Conservation (phyloP, 2,797 vertebrate genomes). For the Morelia viridis region DNA sequence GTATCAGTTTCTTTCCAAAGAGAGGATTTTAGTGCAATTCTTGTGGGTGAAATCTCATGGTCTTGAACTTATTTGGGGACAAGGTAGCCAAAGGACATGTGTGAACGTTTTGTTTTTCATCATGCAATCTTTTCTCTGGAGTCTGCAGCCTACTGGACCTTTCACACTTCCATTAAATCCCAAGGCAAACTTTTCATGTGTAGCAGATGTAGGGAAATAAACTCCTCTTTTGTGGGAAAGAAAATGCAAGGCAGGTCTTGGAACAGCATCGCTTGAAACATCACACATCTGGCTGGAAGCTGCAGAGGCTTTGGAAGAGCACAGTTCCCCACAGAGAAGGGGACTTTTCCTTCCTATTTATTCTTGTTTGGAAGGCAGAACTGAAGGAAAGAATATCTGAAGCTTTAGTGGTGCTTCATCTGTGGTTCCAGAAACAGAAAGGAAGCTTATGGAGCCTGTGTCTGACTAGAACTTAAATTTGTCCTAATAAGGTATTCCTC, state of each 20-base stretch:
- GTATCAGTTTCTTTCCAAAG: no score
- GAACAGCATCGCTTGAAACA: not conserved
- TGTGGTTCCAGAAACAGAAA: not conserved
- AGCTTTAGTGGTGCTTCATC: not conserved
- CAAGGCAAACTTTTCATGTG: not conserved
- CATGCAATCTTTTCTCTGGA: not conserved
- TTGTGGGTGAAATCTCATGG: no score
- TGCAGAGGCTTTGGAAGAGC: not conserved
- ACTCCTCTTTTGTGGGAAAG: not conserved
- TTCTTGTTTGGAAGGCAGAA: not conserved
- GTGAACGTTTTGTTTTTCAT: no score
- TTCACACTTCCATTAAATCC: no score
- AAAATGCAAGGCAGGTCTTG: not conserved
- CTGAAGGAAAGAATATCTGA: not conserved
- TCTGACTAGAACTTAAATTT: not conserved
- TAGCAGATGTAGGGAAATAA: not conserved
- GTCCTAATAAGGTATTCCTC: not conserved
- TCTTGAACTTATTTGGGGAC: no score
- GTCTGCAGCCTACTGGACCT: not conserved
- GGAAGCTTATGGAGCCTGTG: not conserved
- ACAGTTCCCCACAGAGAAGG: not conserved
- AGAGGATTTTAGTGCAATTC: no score
- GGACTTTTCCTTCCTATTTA: not conserved
- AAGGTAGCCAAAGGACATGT: no score
- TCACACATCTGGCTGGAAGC: not conserved